Evolutionary conservation across 2,113 vertebrate species (phyloP), one percentile per base, ranked within the genome.

Genomic region (Lanius ludovicianus): DNA sequence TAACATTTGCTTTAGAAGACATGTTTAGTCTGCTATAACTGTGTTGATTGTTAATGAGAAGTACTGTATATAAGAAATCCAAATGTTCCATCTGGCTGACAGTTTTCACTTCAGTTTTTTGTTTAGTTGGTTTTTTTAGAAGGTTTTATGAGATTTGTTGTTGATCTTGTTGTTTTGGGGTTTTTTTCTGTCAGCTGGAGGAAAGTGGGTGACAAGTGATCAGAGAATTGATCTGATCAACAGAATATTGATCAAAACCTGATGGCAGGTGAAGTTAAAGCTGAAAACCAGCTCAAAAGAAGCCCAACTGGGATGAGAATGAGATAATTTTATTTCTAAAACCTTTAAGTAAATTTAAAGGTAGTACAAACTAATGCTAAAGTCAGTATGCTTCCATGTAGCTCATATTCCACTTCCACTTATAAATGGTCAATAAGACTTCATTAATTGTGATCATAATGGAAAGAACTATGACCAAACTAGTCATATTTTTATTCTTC

Each of bases 11-110:
- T 83, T 82, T 80, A 57, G 75, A 87, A 91, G 69, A 60, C 30
- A 12, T 81, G 70, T 87, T 96, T 96, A 95, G 90, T 90, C 84
- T 92, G 77, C 31, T 70, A 25, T 39, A 79, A 80, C 78, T 88
- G 41, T 63, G 41, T 79, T 87, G 70, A 59, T 41, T 78, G 70
- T 73, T 87, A 87, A 63, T 56, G 62, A 84, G 31, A 91, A 90
- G 16, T 55, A 59, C 31, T 65, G 65, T 75, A 91, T 84, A 65
- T 39, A 91, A 87, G 67, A 96, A 94, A 81, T 49, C 55, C 28
- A 91, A 90, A 82, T 57, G 18, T 91, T 94, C 71, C 73, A 81
- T 80, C 50, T 90, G 57, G 39, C 33, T 89, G 79, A 37, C 71
- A 87, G 47, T 50, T 89, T 92, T 86, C 19, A 87, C 14, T 73